Base-by-base conservation (phyloP, 2,888 invertebrate genomes). In the Cacoxenus indagator region DNA sequence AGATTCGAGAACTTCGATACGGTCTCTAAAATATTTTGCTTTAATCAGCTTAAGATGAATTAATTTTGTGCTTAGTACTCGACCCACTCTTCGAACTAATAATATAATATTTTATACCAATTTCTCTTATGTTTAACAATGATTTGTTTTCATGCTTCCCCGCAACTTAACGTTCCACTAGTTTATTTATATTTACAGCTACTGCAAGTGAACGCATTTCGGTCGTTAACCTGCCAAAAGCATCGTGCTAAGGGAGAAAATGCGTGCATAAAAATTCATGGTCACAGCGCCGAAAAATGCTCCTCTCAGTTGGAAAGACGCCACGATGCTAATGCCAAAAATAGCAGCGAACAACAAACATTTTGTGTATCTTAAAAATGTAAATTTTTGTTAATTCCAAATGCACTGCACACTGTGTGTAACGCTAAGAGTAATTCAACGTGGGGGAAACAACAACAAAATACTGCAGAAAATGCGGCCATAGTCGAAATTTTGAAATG, bases 201-300 rank as follows among this genome's bases (percentile, higher is more conserved):
- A n/a, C n/a, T n/a, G n/a, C n/a, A n/a, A n/a, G 59, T 17, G 11
- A 61, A 61, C 22, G 27, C 45, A 14, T n/a, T 11, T 27, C n/a
- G 64, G 46, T 64, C 64, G 48, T 64, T 64, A 64, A 64, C 64
- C 64, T 64, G 64, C 48, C 24, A 64, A 64, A 27, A n/a, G 17
- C 5, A 37, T 11, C 2, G 37, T 2, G 8, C 19, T 31, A 59
- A 31, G 26, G 29, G 59, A 27, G 46, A 64, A 54, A 37, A 51
- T 61, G 59, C 59, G 57, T 62, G 62, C 68, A 48, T 31, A 55
- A 67, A 68, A 71, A 70, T 71, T 70, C 71, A 71, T 71, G 73
- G 73, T 73, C 73, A 73, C 70, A 48, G 48, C 48, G 17, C 17
- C 48, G 22, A 48, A 48, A 48, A 48, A 22, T 48, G 48, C 48